Evolutionary conservation across 92 coral and sea anemone species (phyloP).

Genomic region (Isaurus tuberculatus): DNA sequence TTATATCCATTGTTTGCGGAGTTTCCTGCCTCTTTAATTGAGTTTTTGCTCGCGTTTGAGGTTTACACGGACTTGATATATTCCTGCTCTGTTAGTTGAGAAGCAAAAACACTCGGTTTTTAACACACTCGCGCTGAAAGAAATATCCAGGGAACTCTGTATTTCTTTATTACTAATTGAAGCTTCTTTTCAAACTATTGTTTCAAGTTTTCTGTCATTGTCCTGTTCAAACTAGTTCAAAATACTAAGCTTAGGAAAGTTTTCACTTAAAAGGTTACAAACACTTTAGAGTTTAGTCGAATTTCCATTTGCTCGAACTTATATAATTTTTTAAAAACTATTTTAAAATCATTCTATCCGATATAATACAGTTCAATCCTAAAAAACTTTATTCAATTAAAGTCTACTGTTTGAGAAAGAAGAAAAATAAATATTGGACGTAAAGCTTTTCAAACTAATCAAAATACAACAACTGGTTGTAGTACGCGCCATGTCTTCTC

Average conservation of each 20-base stretch:
- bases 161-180: neutral
- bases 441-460: neutral
- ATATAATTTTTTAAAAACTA: neutral
- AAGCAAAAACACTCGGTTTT: neutral
- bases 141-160: neutral
- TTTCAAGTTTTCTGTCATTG: slow-evolving; percentile 32
- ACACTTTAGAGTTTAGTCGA: neutral
- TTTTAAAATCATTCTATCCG: neutral
- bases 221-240: slow-evolving; percentile 30
- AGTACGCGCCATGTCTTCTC: slow-evolving; percentile 27
- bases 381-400: slow-evolving; percentile 25
- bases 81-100: neutral
- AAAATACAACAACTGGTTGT: slow-evolving; percentile 3
- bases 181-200: slow-evolving; percentile 18
- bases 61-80: neutral
- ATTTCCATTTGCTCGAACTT: neutral
- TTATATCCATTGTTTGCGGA: slow-evolving; percentile 34
- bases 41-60: slow-evolving; percentile 21
- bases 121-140: neutral
- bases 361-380: neutral
- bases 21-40: slow-evolving; percentile 47
- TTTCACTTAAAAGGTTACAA: slow-evolving; percentile 10
- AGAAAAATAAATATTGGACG: slow-evolving; percentile 14
- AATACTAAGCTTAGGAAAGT: neutral
- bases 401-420: slow-evolving; percentile 18